These are phyloP conservation scores for Rousettus madagascariensis DNA, from an alignment of 2,797 vertebrate species.

Conservation along the genomic window DNA sequence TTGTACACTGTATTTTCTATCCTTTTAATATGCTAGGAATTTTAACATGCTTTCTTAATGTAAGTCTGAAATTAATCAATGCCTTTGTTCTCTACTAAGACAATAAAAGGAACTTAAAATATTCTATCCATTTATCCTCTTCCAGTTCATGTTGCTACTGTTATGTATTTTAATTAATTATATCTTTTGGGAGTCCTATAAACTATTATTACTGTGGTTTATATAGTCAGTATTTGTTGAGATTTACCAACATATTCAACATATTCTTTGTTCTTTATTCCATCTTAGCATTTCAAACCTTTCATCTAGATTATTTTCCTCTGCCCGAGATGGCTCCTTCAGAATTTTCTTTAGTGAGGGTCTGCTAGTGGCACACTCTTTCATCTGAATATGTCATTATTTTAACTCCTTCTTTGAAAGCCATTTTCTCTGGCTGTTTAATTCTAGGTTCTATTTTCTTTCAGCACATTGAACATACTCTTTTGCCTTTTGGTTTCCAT, in stretches of 20 bases:
- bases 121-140: not conserved
- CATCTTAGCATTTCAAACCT: not conserved
- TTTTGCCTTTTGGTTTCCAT: constrained; percentile 14
- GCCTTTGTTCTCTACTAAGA: not conserved
- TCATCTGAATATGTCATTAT: not conserved
- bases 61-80: not conserved
- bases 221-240: constrained; percentile 24
- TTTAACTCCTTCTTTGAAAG: not conserved
- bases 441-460: not conserved
- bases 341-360: not conserved
- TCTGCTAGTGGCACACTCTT: not conserved
- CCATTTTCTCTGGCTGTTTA: not conserved
- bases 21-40: not conserved
- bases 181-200: not conserved
- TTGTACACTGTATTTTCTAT: not conserved
- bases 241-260: not conserved
- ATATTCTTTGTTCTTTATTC: constrained; percentile 1
- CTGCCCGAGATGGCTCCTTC: not conserved
- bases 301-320: constrained; percentile 35
- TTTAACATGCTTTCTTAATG: constrained; percentile 2
- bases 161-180: constrained; percentile 15
- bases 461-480: not conserved
- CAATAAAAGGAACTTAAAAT: not conserved
- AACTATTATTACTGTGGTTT: not conserved
- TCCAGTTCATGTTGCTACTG: constrained; percentile 1